Base-by-base conservation (phyloP, 2,113 vertebrate genomes). In the Polyodon spathula region DNA sequence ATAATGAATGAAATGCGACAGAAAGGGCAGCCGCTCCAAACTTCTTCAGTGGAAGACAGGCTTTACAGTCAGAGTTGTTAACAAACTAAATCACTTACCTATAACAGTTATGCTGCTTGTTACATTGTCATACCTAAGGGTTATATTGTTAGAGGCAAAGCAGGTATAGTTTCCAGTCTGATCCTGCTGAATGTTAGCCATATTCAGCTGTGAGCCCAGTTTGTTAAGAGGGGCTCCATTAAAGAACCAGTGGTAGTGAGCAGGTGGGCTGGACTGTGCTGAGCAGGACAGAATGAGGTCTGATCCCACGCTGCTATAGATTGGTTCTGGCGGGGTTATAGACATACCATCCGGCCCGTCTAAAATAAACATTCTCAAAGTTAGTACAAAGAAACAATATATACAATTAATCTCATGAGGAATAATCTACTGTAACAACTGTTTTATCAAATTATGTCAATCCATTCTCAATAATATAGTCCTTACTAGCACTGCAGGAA, bases 101-200 rank as follows among this genome's bases (percentile, higher is more conserved):
- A 48, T 51, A 53, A 85, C 59, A 1, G 0, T 12, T 55, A 88
- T 77, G 1, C 1, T 4, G 42, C 11, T 54, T 7, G 44, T 75
- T 16, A 55, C 1, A 1, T 27, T 74, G 68, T 4, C 67, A 54
- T 48, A 74, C 60, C 66, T 71, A 4, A 17, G 27, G 0, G 82
- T 88, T 56, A 68, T 71, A 0, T 37, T 11, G 67, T 86, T 88
- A 61, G 76, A 10, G 60, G 71, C 59, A 3, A 67, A 2, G 39
- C 86, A 88, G n/a, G 58, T 61, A 61, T 88, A 88, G n/a, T 7
- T 48, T 61, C 82, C 86, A 0, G 78, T 73, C 1, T 70, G 3
- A 59, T 1, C 73, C 40, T 12, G 2, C 4, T 37, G 17, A 17
- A 54, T 57, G 1, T 27, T 69, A 16, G 43, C 1, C n/a, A 86